phyloP scores from a whole-genome alignment of 2,888 invertebrate genomes.

The Pachliopta kotzebuea region DNA sequence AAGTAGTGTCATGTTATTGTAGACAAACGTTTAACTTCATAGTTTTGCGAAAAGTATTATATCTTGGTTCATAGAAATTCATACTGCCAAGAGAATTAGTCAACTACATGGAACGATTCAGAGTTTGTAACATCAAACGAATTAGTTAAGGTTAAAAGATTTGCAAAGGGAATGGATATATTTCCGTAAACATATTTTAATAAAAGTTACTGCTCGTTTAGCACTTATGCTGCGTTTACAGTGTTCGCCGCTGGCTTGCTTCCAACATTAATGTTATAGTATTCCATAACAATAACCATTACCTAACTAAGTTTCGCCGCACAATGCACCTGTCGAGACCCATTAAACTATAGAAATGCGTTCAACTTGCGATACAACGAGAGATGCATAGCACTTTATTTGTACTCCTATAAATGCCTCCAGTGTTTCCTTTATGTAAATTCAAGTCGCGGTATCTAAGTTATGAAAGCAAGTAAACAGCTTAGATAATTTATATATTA shows the following conservation, averaged over 20 bases:
- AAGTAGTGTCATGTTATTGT: too few relatives aligned
- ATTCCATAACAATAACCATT: constrained; percentile 39
- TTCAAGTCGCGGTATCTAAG: background rate
- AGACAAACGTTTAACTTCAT: too few relatives aligned
- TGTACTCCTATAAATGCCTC: background rate
- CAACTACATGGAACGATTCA: too few relatives aligned
- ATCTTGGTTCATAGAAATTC: too few relatives aligned
- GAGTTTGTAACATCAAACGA: too few relatives aligned
- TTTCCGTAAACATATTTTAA: background rate
- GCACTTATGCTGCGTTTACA: constrained; percentile 6
- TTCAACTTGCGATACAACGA: background rate
- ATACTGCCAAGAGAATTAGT: too few relatives aligned
- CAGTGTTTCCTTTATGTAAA: background rate
- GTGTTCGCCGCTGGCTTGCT: constrained; percentile 15
- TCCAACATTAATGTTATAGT: constrained; percentile 21
- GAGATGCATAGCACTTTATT: background rate
- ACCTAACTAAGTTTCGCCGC: constrained; percentile 43
- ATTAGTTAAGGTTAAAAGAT: background rate
- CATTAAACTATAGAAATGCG: constrained; percentile 46
- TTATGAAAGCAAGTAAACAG: too few relatives aligned
- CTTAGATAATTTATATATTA: too few relatives aligned
- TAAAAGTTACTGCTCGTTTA: constrained; percentile 1
- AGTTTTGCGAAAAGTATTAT: too few relatives aligned
- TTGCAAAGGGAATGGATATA: background rate
- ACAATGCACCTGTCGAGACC: constrained; percentile 55